A percentile compares a stretch with the other conserved stretches of the same genome.
phyloP scores from a whole-genome alignment of 2,113 vertebrate species.

The Prinia subflava region DNA sequence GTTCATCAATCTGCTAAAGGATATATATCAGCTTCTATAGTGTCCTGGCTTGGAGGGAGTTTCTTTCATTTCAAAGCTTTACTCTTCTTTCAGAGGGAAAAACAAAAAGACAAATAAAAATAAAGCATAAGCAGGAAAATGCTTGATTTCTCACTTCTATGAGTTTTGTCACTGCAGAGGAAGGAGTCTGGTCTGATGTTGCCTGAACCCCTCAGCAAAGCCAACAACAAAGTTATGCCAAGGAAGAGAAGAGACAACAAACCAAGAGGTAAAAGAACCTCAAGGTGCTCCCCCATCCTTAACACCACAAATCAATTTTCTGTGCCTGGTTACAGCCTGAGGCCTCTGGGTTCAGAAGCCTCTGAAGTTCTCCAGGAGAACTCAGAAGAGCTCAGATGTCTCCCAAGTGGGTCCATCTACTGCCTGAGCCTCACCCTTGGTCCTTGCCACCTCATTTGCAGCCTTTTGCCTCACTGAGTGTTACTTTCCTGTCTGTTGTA shows the following conservation, averaged over 20 bases:
- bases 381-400: background rate
- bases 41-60: background rate
- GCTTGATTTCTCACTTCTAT: background rate
- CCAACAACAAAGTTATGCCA: background rate
- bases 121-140: background rate
- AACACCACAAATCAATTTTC: background rate
- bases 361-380: background rate
- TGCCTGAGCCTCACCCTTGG: background rate
- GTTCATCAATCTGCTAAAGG: background rate
- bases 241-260: background rate
- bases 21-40: background rate
- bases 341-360: background rate
- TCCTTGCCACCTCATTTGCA: background rate
- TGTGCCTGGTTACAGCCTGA: background rate
- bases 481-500: background rate
- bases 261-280: background rate
- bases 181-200: background rate
- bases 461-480: accelerated
- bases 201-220: background rate
- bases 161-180: background rate
- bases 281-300: background rate
- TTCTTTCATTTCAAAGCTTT: background rate
- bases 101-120: background rate
- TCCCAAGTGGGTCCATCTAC: background rate
- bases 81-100: background rate